phyloP scores from a whole-genome alignment of 2,113 vertebrate species.

The Pristiophorus japonicus region DNA sequence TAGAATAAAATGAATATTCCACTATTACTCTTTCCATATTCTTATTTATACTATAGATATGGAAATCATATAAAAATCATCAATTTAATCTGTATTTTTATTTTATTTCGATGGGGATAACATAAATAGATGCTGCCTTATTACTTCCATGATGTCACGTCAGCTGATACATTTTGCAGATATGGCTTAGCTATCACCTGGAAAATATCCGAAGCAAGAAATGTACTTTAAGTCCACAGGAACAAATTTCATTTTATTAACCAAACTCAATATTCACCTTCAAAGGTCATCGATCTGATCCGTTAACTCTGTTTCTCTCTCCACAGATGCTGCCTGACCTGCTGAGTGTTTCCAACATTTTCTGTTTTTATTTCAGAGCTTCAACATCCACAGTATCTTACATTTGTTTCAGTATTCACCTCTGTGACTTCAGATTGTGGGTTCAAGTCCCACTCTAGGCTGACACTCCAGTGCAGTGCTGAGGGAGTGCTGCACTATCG shows the following conservation, averaged over 20 bases:
- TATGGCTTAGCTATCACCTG: background rate
- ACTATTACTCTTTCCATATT: background rate
- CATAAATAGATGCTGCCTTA: background rate
- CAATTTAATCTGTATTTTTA: background rate
- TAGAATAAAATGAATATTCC: background rate
- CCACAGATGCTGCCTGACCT: background rate
- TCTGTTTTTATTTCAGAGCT: background rate
- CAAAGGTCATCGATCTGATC: background rate
- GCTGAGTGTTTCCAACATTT: background rate
- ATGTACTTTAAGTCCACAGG: background rate
- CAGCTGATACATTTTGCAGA: background rate
- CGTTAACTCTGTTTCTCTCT: background rate
- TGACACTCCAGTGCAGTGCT: too few species aligned
- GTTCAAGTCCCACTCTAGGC: too few species aligned
- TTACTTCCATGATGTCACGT: background rate
- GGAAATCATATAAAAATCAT: background rate
- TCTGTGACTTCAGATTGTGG: too few species aligned
- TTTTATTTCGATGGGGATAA: background rate
- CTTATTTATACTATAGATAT: background rate
- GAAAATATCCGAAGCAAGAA: background rate
- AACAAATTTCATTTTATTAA: background rate
- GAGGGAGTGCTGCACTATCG: too few species aligned
- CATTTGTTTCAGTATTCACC: background rate
- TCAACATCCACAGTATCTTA: background rate
- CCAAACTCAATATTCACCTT: background rate